Percentiles rank a stretch among this genome's conserved stretches.
Evolutionary conservation across 2,797 vertebrate genomes (phyloP).

Genomic region (Clarias pachynema): DNA sequence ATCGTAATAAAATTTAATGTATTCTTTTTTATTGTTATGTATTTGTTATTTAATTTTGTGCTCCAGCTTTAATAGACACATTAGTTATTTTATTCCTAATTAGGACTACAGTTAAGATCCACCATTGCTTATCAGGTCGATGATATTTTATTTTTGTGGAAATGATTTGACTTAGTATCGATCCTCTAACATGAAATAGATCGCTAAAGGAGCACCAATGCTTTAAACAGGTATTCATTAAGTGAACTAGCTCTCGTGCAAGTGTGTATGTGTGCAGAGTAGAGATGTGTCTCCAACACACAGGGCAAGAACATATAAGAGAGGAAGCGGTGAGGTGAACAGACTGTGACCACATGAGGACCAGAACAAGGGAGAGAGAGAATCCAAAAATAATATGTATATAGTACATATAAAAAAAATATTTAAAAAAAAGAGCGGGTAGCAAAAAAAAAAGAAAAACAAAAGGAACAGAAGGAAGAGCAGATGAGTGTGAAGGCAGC

Average conservation of each 20-base stretch:
- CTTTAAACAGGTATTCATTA: conserved; percentile 6
- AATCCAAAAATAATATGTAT: conserved; percentile 35
- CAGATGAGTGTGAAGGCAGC: conserved; percentile 93
- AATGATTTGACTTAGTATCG: background rate
- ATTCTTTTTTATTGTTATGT: background rate
- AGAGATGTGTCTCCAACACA: conserved; percentile 54
- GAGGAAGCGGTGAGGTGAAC: conserved; percentile 67
- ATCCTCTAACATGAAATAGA: background rate
- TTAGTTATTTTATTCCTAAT: background rate
- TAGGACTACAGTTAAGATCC: background rate
- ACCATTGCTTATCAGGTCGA: background rate
- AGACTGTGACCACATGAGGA: conserved; percentile 73
- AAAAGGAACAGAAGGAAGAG: conserved; percentile 76
- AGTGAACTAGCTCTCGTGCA: background rate
- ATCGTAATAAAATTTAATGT: background rate
- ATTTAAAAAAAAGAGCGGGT: conserved; percentile 43
- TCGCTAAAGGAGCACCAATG: background rate
- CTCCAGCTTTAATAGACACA: background rate
- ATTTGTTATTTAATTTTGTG: background rate
- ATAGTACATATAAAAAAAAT: conserved; percentile 8
- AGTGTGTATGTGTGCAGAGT: conserved; percentile 31
- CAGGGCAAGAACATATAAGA: conserved; percentile 64
- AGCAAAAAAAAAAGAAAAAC: conserved; percentile 35
- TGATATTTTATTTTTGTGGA: background rate
- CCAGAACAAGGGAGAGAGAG: conserved; percentile 60